Conservation (phyloP, 2,113 vertebrate genomes). For the Pseudonaja textilis region DNA sequence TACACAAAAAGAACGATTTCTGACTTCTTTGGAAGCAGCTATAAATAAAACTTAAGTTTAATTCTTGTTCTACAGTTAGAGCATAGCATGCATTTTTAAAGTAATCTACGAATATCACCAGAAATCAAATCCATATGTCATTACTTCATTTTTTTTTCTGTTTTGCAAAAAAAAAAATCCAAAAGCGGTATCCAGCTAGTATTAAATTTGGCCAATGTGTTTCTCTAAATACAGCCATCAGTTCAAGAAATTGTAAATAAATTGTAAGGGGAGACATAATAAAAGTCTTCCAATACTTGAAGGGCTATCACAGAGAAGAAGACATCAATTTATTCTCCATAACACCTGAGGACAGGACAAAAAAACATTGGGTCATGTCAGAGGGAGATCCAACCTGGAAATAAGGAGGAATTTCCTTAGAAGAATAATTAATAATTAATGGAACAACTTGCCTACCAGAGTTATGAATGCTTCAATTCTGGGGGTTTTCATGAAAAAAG, state of each 20-base stretch:
- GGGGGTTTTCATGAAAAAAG: neutral
- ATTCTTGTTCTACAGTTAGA: neutral
- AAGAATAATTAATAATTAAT: neutral
- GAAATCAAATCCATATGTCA: neutral
- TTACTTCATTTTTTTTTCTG: neutral
- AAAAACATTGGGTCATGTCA: neutral
- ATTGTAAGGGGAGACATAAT: neutral
- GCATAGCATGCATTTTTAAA: neutral
- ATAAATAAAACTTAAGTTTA: neutral
- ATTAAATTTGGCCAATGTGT: neutral
- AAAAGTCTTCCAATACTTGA: neutral
- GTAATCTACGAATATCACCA: neutral
- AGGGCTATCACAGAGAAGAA: too few relatives aligned
- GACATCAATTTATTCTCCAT: too few relatives aligned
- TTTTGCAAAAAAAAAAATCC: neutral
- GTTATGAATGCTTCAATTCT: neutral
- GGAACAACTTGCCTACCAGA: neutral
- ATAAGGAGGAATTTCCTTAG: neutral
- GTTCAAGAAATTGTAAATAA: neutral
- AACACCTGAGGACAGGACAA: neutral
- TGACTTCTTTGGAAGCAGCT: neutral
- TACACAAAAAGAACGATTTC: too few relatives aligned
- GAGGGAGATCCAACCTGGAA: neutral
- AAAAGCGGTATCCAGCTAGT: neutral
- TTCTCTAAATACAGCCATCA: neutral